Evolutionary conservation across 2,888 invertebrate species (phyloP), one percentile per base, ranked within the genome.

Genomic region (Aphidius colemani): DNA sequence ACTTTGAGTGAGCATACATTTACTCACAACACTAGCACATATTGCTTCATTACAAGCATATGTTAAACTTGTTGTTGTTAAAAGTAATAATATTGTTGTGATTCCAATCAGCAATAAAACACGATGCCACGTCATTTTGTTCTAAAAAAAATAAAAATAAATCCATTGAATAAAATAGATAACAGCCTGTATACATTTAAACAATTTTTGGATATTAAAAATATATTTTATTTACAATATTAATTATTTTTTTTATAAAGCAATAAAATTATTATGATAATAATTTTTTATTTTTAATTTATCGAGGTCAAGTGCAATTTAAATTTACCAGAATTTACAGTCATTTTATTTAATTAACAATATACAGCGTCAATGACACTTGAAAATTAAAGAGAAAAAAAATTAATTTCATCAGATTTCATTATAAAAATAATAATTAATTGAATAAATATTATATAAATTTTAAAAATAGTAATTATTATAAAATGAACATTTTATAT

Each of bases 21-120:
- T 97, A 78, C 95, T 96, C 58, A 98, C 98, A 61, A 96, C 92
- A 77, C 95, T 95, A 30, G 94, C 97, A 84, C 98, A 98, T 63
- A 96, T 91, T 41, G 95, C 93, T 84, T 97, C 96, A 81, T 97
- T 96, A 82, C 97, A 97, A 11, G 77, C 82, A 50, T 73, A 70
- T 18, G 76, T 70, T 64, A 70, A 59, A 5, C 71, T 72, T 49
- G 66, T 70, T 50, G 64, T 66, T 43, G 68, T 70, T 45, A 69
- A 61, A 13, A 74, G 65, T 10, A 77, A 59, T 30, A 76, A 53
- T 57, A 73, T 67, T 58, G 68, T 72, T 62, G 70, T 68, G 39
- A 69, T 68, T 57, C 63, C 73, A 58, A 71, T 53, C 44, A 75
- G 53, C 57, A 72, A 65, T 53, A 68, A 59, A 44, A 67, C 67